Evolutionary conservation across 2,888 invertebrate genomes (phyloP), one percentile per base, ranked within the genome.

Genomic region (Stenodema calcarata): DNA sequence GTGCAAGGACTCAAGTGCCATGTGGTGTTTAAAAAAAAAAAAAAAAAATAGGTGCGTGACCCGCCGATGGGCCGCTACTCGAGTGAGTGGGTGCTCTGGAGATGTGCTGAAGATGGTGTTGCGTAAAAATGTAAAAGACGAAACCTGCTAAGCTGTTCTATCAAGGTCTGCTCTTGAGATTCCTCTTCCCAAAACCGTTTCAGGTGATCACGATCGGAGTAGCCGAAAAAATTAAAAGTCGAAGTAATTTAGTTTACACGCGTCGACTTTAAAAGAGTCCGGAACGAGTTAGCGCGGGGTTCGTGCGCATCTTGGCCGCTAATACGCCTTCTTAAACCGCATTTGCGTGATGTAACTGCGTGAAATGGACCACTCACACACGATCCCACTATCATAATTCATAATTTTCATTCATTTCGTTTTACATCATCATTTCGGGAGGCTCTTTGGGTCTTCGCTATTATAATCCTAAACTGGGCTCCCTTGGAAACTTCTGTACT

Each of bases 1-100:
- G 78, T 78, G 78, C 78, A 78, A 78, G 78, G 78, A 30, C 78
- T 78, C 78, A 78, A 78, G 78, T 78, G 78, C 78, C 78, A 78
- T 78, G 78, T 44, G 78, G 78, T 23, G 47, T 78, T 78, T 42
- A 44, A 78, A 44, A 78, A 78, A 78, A 44, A 35, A 4, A 44
- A 44, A 44, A 78, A 44, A 78, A 78, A 78, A 44, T 4, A 4
- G 41, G 18, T 78, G 78, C 78, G 78, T 78, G 78, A 78, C 78
- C 78, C 41, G 78, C 41, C 78, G 78, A 78, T 44, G 78, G 78
- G 44, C 18, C 23, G 27, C 42, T 30, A 44, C 44, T 41, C 41
- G 23, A 23, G 78, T 78, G 78, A 78, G 78, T 78, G 78, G 78
- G 78, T 78, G 78, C 42, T 78, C 23, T 3, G 78, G 41, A 78